These are phyloP conservation scores for Coleophora deauratella DNA, from an alignment of 2,888 invertebrate species.

Conservation along the genomic window DNA sequence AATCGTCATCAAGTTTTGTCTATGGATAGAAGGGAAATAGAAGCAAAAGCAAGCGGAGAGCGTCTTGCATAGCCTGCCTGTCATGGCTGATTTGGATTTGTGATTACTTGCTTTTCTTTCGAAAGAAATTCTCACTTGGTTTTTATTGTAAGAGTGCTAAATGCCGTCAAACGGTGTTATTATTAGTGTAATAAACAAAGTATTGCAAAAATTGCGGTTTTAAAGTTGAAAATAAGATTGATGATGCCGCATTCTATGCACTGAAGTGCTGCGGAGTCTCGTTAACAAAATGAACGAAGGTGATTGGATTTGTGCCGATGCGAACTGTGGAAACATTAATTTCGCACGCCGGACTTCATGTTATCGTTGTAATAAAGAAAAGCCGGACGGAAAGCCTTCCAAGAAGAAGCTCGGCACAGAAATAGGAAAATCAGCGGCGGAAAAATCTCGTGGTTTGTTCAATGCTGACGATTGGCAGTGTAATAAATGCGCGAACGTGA, in stretches of 20 bases:
- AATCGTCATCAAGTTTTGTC: too few relatives aligned
- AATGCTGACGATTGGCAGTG: constrained; percentile 99
- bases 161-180: constrained; percentile 46
- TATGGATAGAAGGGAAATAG: too few relatives aligned
- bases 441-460: constrained; percentile 95
- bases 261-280: not conserved
- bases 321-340: constrained; percentile 93
- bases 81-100: constrained; percentile 50
- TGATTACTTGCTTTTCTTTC: constrained; percentile 66
- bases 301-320: constrained; percentile 79
- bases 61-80: constrained; percentile 17
- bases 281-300: constrained; percentile 69
- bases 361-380: constrained; percentile 91
- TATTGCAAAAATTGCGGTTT: constrained; percentile 24
- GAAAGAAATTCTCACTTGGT: constrained; percentile 57
- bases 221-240: constrained; percentile 10
- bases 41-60: too few relatives aligned
- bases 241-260: constrained; percentile 25
- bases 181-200: constrained; percentile 44
- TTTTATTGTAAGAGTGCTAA: constrained; percentile 54
- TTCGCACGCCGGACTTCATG: constrained; percentile 93
- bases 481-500: constrained; percentile 99
- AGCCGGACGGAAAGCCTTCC: constrained; percentile 47
- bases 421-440: constrained; percentile 98
- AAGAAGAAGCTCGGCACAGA: constrained; percentile 94